These are phyloP conservation scores for Drosophila nr. fundita DNA, from an alignment of 2,888 invertebrate genomes.

Conservation along the genomic window DNA sequence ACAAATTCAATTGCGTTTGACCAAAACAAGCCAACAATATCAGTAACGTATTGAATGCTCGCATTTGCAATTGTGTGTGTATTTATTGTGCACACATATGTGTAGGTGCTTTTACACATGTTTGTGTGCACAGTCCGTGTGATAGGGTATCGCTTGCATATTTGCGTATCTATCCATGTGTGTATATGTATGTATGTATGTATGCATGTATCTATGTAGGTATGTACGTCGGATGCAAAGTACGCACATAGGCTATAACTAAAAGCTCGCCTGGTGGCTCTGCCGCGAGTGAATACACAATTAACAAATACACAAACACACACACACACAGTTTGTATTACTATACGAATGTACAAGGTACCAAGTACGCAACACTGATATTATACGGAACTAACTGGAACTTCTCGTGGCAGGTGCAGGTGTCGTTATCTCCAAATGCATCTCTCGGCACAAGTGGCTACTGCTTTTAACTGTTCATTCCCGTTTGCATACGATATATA, in stretches of 20 bases:
- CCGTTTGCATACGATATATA: not conserved
- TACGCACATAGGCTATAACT: constrained; percentile 29
- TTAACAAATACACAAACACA: not conserved
- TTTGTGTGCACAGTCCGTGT: constrained; percentile 13
- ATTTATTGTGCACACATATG: constrained; percentile 14
- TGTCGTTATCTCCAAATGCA: constrained; percentile 15
- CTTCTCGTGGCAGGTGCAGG: constrained; percentile 13
- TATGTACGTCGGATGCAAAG: constrained; percentile 38
- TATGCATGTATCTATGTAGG: constrained; percentile 1
- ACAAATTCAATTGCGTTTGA: constrained; percentile 25
- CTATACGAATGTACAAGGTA: constrained; percentile 13
- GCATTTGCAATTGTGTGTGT: constrained; percentile 30
- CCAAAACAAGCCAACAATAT: constrained; percentile 52
- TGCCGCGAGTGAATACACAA: constrained; percentile 26
- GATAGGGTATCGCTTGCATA: constrained; percentile 28
- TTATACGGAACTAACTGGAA: constrained; percentile 27
- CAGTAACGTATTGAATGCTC: constrained; percentile 23
- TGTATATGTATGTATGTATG: constrained; percentile 10
- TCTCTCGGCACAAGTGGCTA: constrained; percentile 9
- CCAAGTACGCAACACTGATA: constrained; percentile 23
- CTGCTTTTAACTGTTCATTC: constrained; percentile 1
- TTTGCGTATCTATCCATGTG: constrained; percentile 5
- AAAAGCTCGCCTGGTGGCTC: constrained; percentile 43
- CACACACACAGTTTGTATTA: constrained; percentile 1
- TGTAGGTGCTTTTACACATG: not conserved